Conservation (phyloP, 2,113 vertebrate species). For the Catharus bicknelli region DNA sequence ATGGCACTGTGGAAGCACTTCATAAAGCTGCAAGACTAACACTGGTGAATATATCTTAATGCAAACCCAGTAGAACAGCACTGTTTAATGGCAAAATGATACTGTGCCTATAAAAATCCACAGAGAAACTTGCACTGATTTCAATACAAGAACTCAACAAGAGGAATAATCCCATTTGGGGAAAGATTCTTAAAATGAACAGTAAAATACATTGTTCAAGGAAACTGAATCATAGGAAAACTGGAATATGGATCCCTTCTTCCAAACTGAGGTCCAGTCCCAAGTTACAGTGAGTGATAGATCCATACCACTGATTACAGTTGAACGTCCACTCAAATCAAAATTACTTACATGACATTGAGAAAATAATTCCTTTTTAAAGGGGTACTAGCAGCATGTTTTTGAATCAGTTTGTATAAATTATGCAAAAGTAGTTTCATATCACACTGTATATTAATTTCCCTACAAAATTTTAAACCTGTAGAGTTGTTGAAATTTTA, state of each 20-base stretch:
- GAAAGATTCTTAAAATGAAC: background rate
- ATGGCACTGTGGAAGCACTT: background rate
- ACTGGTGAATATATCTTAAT: background rate
- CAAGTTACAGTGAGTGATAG: background rate
- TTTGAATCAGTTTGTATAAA: background rate
- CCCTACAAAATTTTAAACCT: background rate
- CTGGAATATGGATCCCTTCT: background rate
- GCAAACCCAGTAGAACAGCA: background rate
- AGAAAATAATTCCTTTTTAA: background rate
- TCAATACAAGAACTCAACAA: background rate
- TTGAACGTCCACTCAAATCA: accelerated
- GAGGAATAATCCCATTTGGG: background rate
- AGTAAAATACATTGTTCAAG: background rate
- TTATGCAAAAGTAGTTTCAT: background rate
- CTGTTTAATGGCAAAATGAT: background rate
- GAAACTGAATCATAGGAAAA: background rate
- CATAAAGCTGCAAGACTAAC: background rate
- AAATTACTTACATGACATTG: background rate
- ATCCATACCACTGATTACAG: background rate
- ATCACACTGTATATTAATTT: background rate
- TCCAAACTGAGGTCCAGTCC: background rate
- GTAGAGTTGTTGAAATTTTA: background rate
- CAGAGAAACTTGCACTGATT: background rate
- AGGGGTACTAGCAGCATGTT: background rate
- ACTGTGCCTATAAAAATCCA: background rate